Conservation (phyloP, 2,797 vertebrate genomes). For the Centroberyx gerrardi region DNA sequence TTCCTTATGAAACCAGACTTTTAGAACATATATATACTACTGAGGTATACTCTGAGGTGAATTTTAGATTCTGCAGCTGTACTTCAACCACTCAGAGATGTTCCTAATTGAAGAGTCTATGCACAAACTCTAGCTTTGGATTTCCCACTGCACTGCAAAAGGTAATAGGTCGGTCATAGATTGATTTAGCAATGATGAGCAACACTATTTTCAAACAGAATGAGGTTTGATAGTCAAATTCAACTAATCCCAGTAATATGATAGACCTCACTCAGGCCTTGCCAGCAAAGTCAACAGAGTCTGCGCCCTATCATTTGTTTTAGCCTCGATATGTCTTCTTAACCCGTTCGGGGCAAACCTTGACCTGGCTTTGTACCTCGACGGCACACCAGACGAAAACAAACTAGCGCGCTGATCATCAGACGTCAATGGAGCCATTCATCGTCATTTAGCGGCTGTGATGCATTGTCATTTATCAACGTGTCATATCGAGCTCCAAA, state of each 20-base stretch:
- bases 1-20: no score
- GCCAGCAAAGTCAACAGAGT: conserved; percentile 40
- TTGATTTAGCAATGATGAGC: neutral
- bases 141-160: no score
- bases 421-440: conserved; percentile 60
- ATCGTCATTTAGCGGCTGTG: conserved; percentile 55
- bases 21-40: no score
- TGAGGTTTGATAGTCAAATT: conserved; percentile 13
- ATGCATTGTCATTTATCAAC: conserved; percentile 56
- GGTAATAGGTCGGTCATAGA: no score
- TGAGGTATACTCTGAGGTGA: no score
- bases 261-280: conserved; percentile 10
- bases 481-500: conserved; percentile 31
- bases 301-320: conserved; percentile 61
- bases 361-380: conserved; percentile 58
- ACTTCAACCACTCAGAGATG: no score
- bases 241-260: neutral
- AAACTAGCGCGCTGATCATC: conserved; percentile 61
- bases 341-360: conserved; percentile 61
- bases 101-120: no score
- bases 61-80: no score
- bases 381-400: conserved; percentile 63
- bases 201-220: neutral
- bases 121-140: no score
- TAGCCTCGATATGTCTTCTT: conserved; percentile 67